Evolutionary conservation across 1,140 invertebrate species (phyloP).

Genomic region (Dreissena polymorpha): DNA sequence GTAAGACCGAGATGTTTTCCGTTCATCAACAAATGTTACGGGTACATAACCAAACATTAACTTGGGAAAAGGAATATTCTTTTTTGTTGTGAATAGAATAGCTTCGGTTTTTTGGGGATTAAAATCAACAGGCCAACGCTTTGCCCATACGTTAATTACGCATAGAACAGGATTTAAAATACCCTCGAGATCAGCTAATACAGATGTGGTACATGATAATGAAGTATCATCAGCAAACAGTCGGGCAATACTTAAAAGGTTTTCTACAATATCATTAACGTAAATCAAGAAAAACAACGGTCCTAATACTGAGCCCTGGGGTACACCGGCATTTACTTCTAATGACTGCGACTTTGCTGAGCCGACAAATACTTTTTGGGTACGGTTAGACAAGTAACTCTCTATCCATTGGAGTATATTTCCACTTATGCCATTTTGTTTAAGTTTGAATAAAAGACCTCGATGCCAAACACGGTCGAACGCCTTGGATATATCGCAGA

Average conservation of each 20-base stretch:
- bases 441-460: slow-evolving; percentile 42
- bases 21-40: neutral
- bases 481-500: slow-evolving; percentile 38
- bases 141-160: too few relatives aligned
- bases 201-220: too few relatives aligned
- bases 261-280: slow-evolving; percentile 55
- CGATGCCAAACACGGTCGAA: slow-evolving; percentile 53
- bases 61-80: neutral
- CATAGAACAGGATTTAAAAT: too few relatives aligned
- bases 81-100: neutral
- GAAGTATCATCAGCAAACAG: too few relatives aligned
- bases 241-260: neutral
- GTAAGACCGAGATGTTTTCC: neutral
- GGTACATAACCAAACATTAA: too few relatives aligned
- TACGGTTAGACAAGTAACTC: slow-evolving; percentile 37
- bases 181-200: too few relatives aligned
- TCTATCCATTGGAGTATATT: slow-evolving; percentile 45
- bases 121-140: slow-evolving; percentile 36
- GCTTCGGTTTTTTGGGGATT: slow-evolving; percentile 9
- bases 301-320: slow-evolving; percentile 63
- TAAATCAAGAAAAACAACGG: slow-evolving; percentile 57
- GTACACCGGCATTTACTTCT: slow-evolving; percentile 50
- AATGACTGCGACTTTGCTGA: neutral
- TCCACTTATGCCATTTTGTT: slow-evolving; percentile 12
- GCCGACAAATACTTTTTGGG: slow-evolving; percentile 32